Evolutionary conservation across 2,888 invertebrate species (phyloP).

Genomic region (Stomorhina lunata): DNA sequence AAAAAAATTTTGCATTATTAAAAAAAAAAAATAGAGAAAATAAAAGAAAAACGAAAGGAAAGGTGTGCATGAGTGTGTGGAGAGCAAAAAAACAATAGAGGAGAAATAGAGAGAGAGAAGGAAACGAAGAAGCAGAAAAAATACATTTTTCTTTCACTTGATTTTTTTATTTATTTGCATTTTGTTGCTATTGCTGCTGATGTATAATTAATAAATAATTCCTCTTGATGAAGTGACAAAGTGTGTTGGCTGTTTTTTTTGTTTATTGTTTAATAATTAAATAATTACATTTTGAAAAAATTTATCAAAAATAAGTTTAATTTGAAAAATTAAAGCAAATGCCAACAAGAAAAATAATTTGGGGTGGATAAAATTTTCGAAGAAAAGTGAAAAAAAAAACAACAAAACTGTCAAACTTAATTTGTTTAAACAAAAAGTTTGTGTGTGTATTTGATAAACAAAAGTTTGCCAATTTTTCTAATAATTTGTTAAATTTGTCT

Average conservation of each 20-base stretch:
- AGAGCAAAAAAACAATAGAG: conserved; percentile 28
- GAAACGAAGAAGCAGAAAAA: neutral
- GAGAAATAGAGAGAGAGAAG: neutral
- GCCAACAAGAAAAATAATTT: conserved; percentile 9
- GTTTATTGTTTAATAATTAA: no score
- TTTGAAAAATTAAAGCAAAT: neutral
- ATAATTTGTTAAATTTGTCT: neutral
- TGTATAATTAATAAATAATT: no score
- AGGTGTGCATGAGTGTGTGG: conserved; percentile 59
- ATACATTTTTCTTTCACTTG: conserved; percentile 10
- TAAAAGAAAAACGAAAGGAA: conserved; percentile 34
- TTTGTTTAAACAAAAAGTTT: neutral
- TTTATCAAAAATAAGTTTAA: neutral
- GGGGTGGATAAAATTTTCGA: conserved; percentile 4
- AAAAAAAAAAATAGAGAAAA: conserved; percentile 8
- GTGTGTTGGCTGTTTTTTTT: neutral
- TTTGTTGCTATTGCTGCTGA: conserved; percentile 33
- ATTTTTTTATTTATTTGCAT: conserved; percentile 25
- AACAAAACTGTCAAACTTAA: neutral
- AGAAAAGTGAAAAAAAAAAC: conserved; percentile 14
- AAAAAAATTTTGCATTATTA: conserved; percentile 28
- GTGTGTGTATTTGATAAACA: neutral
- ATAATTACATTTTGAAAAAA: no score
- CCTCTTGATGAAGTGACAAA: no score
- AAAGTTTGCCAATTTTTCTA: neutral